Conservation (phyloP, 1,140 invertebrate species). For the Mya arenaria region DNA sequence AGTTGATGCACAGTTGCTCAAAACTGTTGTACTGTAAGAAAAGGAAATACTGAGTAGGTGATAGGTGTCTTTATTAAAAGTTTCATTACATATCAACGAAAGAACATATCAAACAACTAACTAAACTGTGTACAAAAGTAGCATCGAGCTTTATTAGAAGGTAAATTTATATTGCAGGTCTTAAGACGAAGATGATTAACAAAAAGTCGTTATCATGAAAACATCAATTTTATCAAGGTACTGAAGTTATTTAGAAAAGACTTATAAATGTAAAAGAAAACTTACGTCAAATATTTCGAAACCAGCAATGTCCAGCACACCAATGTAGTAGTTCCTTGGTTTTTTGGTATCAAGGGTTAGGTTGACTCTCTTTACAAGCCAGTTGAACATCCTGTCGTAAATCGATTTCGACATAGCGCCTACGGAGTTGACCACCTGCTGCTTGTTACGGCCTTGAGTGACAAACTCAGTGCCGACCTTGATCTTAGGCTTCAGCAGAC, state of each 20-base stretch:
- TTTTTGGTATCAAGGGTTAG: conserved; percentile 98
- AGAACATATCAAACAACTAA: too few relatives aligned
- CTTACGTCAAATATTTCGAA: conserved; percentile 99
- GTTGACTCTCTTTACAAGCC: conserved; percentile 98
- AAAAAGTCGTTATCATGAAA: too few relatives aligned
- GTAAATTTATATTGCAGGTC: too few relatives aligned
- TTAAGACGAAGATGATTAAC: too few relatives aligned
- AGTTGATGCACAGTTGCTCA: conserved; percentile 99
- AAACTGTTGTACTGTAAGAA: conserved; percentile 96
- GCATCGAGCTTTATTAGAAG: too few relatives aligned
- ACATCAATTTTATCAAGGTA: too few relatives aligned
- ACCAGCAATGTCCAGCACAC: conserved; percentile 99
- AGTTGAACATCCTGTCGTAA: conserved; percentile 98
- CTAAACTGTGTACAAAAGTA: too few relatives aligned
- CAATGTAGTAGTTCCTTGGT: conserved; percentile 98
- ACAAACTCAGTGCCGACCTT: conserved; percentile 94
- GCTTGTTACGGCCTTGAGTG: conserved; percentile 97
- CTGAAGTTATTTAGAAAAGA: too few relatives aligned
- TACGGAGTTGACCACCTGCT: conserved; percentile 95
- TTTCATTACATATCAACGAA: too few relatives aligned
- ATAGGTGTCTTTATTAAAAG: conserved; percentile 85
- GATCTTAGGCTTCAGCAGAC: conserved; percentile 84
- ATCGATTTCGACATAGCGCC: conserved; percentile 97
- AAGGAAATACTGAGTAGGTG: background rate
- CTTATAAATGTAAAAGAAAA: too few relatives aligned